These are phyloP conservation scores for Aphelocoma californica DNA, from an alignment of 2,797 vertebrate genomes.

Conservation along the genomic window DNA sequence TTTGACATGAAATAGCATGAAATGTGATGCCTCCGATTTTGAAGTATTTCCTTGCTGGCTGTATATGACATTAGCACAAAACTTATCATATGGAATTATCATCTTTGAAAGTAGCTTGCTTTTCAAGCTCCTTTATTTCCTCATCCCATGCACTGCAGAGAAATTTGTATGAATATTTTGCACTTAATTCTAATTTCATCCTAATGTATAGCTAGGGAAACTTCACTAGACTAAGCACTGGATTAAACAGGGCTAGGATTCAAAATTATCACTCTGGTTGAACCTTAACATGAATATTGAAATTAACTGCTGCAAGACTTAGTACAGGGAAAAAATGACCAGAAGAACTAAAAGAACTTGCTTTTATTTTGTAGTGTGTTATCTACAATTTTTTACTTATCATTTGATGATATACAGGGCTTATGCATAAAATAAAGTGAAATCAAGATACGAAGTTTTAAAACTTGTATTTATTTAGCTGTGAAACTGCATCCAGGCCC, in stretches of 20 bases:
- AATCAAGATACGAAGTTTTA: background rate
- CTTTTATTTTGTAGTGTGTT: background rate
- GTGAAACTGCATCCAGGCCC: background rate
- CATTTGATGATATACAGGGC: background rate
- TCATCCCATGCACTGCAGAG: constrained; percentile 61
- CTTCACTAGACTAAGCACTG: constrained; percentile 12
- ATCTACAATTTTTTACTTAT: background rate
- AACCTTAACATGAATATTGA: constrained; percentile 55
- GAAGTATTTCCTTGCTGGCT: constrained; percentile 66
- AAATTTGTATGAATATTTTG: constrained; percentile 66
- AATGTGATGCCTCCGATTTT: constrained; percentile 69
- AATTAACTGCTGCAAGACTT: constrained; percentile 21
- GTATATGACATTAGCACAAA: constrained; percentile 69
- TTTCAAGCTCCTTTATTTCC: constrained; percentile 73
- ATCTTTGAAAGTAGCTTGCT: constrained; percentile 63
- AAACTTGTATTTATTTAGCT: background rate
- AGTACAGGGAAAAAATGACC: background rate
- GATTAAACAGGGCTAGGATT: constrained; percentile 43
- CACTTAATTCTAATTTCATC: constrained; percentile 46
- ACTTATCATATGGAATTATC: constrained; percentile 73
- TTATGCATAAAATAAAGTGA: background rate
- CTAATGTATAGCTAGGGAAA: constrained; percentile 13
- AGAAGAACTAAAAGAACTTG: background rate
- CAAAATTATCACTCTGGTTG: constrained; percentile 52
- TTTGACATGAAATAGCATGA: constrained; percentile 62